Conservation (phyloP, 2,113 vertebrate species). For the Triplophysa tibetana region DNA sequence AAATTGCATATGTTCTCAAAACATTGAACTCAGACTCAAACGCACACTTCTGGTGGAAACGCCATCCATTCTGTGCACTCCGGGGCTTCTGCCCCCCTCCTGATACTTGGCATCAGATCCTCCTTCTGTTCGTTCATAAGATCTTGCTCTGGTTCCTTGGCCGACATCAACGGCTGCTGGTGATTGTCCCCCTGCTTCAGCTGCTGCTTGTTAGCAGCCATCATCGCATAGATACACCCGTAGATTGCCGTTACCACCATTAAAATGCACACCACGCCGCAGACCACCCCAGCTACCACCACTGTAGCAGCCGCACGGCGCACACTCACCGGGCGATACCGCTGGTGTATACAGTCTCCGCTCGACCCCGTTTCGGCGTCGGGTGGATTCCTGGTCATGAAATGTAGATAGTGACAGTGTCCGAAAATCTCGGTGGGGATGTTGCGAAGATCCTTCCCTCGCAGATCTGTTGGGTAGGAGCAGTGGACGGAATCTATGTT, state of each 20-base stretch:
- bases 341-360: slow-evolving; percentile 76
- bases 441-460: slow-evolving; percentile 85
- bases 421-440: slow-evolving; percentile 94
- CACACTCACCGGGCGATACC: slow-evolving; percentile 83
- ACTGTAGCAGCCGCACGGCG: slow-evolving; percentile 90
- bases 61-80: slow-evolving; percentile 38
- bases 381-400: slow-evolving; percentile 61
- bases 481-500: slow-evolving; percentile 88
- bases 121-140: slow-evolving; percentile 52
- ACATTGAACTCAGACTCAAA: slow-evolving; percentile 16
- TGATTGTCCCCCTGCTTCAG: slow-evolving; percentile 75
- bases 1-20: no score
- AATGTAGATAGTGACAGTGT: slow-evolving; percentile 76
- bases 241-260: slow-evolving; percentile 95
- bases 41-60: slow-evolving; percentile 47
- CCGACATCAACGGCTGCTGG: slow-evolving; percentile 79
- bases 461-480: slow-evolving; percentile 84
- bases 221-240: slow-evolving; percentile 89
- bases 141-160: slow-evolving; percentile 62
- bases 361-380: slow-evolving; percentile 62
- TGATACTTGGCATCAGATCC: slow-evolving; percentile 43
- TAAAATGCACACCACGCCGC: slow-evolving; percentile 92
- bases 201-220: slow-evolving; percentile 91
- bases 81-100: slow-evolving; percentile 44
- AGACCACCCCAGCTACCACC: slow-evolving; percentile 88